A percentile compares a stretch with the other conserved stretches of the same genome.
Evolutionary conservation across 2,113 vertebrate genomes (phyloP).

Genomic region (Thermophis baileyi): DNA sequence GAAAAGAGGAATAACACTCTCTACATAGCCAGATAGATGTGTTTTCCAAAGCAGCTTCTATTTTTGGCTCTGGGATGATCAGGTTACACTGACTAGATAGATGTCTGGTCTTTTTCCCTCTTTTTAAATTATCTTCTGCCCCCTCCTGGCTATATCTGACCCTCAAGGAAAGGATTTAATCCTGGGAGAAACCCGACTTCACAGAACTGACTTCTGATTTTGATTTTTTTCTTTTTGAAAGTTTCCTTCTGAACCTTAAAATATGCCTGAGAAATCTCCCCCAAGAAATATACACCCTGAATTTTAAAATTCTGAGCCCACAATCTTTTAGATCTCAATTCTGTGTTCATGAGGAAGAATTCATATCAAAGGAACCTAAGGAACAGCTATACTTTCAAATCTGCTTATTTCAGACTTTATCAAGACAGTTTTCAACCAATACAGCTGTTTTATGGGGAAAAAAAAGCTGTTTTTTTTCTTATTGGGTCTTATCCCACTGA

Average conservation of each 20-base stretch:
- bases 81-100: background rate
- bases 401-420: background rate
- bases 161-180: background rate
- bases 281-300: background rate
- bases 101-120: background rate
- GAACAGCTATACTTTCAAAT: background rate
- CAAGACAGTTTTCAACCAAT: background rate
- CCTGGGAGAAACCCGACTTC: background rate
- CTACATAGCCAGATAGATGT: background rate
- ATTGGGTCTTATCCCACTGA: background rate
- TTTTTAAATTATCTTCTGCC: background rate
- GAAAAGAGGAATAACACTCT: background rate
- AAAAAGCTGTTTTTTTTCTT: background rate
- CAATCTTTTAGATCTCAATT: background rate
- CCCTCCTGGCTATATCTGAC: background rate
- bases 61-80: accelerated
- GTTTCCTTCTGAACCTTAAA: background rate
- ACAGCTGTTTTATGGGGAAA: background rate
- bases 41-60: background rate
- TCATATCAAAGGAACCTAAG: background rate
- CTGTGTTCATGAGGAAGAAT: background rate
- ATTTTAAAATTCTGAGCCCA: background rate
- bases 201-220: background rate
- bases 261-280: background rate
- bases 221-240: background rate